Evolutionary conservation across 1,140 invertebrate species (phyloP).

Genomic region (Tetraneura akinire): DNA sequence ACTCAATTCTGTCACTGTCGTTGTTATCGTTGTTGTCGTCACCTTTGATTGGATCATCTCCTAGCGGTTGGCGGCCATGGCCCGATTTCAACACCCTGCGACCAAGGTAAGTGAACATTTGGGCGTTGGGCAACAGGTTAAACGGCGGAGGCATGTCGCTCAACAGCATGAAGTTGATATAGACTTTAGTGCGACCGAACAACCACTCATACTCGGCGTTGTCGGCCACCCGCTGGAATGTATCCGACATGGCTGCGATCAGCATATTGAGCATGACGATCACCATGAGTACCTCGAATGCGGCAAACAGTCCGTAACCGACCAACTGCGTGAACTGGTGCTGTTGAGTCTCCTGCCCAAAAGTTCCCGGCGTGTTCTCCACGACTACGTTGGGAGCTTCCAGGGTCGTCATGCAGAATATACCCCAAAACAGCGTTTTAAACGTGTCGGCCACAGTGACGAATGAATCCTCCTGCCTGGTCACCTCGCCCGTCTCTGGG

Average conservation of each 20-base stretch:
- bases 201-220: slow-evolving; percentile 67
- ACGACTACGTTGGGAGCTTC: slow-evolving; percentile 68
- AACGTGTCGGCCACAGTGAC: slow-evolving; percentile 64
- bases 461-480: slow-evolving; percentile 62
- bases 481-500: slow-evolving; percentile 59
- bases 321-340: slow-evolving; percentile 66
- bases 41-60: neutral
- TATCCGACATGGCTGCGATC: slow-evolving; percentile 76
- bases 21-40: neutral
- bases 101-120: neutral
- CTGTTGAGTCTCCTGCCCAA: slow-evolving; percentile 63
- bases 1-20: neutral
- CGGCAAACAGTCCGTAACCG: slow-evolving; percentile 68
- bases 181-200: slow-evolving; percentile 62
- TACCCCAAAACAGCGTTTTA: slow-evolving; percentile 73
- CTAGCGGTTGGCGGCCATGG: neutral
- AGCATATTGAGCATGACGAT: slow-evolving; percentile 77
- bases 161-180: slow-evolving; percentile 13
- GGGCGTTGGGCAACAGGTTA: slow-evolving; percentile 12
- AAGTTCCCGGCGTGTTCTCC: slow-evolving; percentile 66
- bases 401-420: slow-evolving; percentile 72
- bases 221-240: slow-evolving; percentile 68
- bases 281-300: slow-evolving; percentile 70
- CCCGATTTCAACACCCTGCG: neutral
- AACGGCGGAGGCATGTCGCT: slow-evolving; percentile 30